Conservation (phyloP, 2,797 vertebrate genomes). For the Arnoldichthys spilopterus region DNA sequence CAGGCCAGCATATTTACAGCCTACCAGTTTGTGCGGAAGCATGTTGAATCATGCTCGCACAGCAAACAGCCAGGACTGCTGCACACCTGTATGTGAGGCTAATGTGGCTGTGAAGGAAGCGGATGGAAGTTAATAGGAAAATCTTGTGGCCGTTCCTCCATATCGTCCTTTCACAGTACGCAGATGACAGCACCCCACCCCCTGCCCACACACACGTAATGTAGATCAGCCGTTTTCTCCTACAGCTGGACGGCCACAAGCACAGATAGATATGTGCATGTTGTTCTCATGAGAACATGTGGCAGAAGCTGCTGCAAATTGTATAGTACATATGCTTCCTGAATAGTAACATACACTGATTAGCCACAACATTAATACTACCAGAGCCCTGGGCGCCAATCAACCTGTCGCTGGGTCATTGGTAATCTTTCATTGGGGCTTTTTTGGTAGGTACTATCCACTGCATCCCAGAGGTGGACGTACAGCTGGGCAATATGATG, state of each 20-base stretch:
- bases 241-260: slow-evolving; percentile 1
- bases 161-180: slow-evolving; percentile 33
- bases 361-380: too few relatives aligned
- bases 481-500: too few relatives aligned
- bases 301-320: not conserved
- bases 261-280: not conserved
- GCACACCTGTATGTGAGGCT: slow-evolving; percentile 21
- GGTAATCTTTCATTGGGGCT: too few relatives aligned
- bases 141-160: slow-evolving; percentile 28
- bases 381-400: too few relatives aligned
- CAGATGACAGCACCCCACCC: slow-evolving; percentile 26
- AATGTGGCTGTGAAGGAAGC: slow-evolving; percentile 21
- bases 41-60: slow-evolving; percentile 36
- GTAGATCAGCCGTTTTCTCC: slow-evolving; percentile 7
- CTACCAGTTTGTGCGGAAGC: slow-evolving; percentile 35
- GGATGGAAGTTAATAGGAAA: slow-evolving; percentile 41
- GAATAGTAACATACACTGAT: not conserved
- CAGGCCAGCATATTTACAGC: slow-evolving; percentile 53
- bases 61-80: slow-evolving; percentile 44
- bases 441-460: too few relatives aligned
- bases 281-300: not conserved
- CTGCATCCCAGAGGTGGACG: too few relatives aligned
- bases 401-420: too few relatives aligned
- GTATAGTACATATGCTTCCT: not conserved
- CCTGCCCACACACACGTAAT: slow-evolving; percentile 5